Evolutionary conservation across 2,888 invertebrate genomes (phyloP), one percentile per base, ranked within the genome.

Genomic region (Gryllus longicercus): DNA sequence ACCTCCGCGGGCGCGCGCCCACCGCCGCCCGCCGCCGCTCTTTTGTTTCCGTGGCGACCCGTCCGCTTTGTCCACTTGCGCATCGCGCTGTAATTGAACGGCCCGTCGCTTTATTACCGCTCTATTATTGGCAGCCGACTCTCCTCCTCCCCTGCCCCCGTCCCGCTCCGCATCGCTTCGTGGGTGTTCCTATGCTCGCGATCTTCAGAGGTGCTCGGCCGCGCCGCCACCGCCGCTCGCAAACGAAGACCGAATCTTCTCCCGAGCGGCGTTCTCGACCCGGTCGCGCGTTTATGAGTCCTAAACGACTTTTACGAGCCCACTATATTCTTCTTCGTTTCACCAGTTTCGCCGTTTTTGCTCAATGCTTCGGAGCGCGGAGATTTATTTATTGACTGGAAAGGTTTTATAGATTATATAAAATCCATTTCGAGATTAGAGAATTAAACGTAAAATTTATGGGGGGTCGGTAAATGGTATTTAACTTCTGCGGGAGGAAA

Each of bases 221-320:
- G 63, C 12, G 18, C 63, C 16, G 18, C 18, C 18, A 3, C 63
- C 63, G 63, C 63, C n/a, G 63, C 38, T 38, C 38, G 38, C 38
- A 38, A 38, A 38, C 38, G 38, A 38, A 38, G 38, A 63, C 14
- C 63, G 63, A 63, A 63, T 63, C 63, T 63, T 63, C 63, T 63
- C 63, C 8, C 63, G 63, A 18, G 63, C 63, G 16, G 63, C 63
- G 14, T 63, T 63, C 63, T n/a, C 63, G 16, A 63, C 63, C 63
- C 63, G 63, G 63, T 63, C 63, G n/a, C 63, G 63, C 63, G 63
- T 63, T 63, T 63, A 63, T 63, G 63, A 63, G 63, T n/a, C 63
- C 63, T 63, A 63, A 63, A 63, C 63, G 63, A 16, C 63, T 63
- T 63, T 63, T 63, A 63, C 63, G 63, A 63, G 63, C 63, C 16